phyloP scores from a whole-genome alignment of 1,140 invertebrate genomes.

The Neuroterus valhalla region DNA sequence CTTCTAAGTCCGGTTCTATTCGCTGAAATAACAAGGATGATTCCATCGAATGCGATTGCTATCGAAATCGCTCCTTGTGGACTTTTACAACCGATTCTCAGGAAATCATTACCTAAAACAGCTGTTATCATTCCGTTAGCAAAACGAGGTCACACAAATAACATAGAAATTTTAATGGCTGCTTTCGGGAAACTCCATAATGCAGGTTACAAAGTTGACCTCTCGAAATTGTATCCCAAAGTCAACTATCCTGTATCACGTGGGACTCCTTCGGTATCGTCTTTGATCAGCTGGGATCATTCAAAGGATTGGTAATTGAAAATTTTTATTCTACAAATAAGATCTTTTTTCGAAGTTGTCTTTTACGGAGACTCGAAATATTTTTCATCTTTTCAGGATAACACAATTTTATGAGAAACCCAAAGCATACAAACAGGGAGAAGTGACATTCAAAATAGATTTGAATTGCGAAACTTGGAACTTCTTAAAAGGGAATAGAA shows the following conservation, averaged over 20 bases:
- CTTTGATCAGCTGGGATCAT: constrained; percentile 86
- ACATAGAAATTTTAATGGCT: constrained; percentile 80
- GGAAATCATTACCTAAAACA: constrained; percentile 61
- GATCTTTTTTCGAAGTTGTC: neutral
- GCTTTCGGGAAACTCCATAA: constrained; percentile 82
- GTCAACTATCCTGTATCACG: too few relatives aligned
- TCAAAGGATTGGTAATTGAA: constrained; percentile 78
- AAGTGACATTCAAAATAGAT: constrained; percentile 78
- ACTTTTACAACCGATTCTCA: constrained; percentile 78
- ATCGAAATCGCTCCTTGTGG: constrained; percentile 79
- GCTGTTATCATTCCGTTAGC: constrained; percentile 83
- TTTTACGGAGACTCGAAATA: neutral
- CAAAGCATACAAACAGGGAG: too few relatives aligned
- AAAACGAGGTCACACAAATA: constrained; percentile 82
- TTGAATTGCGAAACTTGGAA: constrained; percentile 81
- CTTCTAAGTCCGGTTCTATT: too few relatives aligned
- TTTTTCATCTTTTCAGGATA: neutral
- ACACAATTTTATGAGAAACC: constrained; percentile 65
- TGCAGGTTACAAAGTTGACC: constrained; percentile 77
- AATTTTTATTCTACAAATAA: neutral
- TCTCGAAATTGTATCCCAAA: constrained; percentile 78
- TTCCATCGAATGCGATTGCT: constrained; percentile 86
- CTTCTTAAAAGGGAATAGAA: constrained; percentile 87
- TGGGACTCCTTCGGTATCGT: constrained; percentile 78
- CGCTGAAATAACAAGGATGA: too few relatives aligned